Evolutionary conservation across 2,797 vertebrate species (phyloP).

Genomic region (Scomberomorus guttatus): DNA sequence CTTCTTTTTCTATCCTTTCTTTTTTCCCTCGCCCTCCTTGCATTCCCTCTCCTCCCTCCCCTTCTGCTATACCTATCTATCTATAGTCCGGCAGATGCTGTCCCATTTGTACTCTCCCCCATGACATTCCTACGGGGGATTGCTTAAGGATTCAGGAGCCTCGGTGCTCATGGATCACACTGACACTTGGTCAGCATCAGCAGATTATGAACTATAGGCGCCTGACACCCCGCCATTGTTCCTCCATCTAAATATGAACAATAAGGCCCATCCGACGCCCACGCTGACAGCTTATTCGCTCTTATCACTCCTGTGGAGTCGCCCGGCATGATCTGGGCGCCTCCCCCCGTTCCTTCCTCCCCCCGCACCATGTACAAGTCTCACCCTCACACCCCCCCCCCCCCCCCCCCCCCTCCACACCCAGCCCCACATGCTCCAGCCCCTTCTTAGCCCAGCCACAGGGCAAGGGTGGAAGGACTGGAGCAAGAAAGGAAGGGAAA

Average conservation of each 20-base stretch:
- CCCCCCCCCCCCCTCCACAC: slow-evolving; percentile 22
- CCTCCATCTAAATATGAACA: slow-evolving; percentile 89
- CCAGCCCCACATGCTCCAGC: slow-evolving; percentile 22
- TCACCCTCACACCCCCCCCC: slow-evolving; percentile 14
- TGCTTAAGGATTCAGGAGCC: slow-evolving; percentile 81
- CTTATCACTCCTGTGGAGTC: slow-evolving; percentile 76
- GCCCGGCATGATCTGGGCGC: slow-evolving; percentile 73
- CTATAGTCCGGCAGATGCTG: slow-evolving; percentile 86
- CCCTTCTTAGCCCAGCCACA: slow-evolving; percentile 40
- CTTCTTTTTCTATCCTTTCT: slow-evolving; percentile 45
- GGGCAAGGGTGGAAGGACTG: slow-evolving; percentile 50
- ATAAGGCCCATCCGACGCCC: slow-evolving; percentile 83
- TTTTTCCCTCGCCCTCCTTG: slow-evolving; percentile 63
- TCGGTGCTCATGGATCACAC: slow-evolving; percentile 80
- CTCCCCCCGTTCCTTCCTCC: slow-evolving; percentile 41
- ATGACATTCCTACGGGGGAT: slow-evolving; percentile 84
- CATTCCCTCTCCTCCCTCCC: slow-evolving; percentile 52
- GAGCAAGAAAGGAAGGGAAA: slow-evolving; percentile 25
- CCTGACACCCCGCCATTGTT: slow-evolving; percentile 86
- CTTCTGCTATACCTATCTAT: slow-evolving; percentile 81
- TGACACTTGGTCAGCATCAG: slow-evolving; percentile 89
- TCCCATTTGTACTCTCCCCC: slow-evolving; percentile 85
- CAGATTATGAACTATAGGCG: slow-evolving; percentile 87
- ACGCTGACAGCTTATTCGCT: slow-evolving; percentile 78
- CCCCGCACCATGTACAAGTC: slow-evolving; percentile 51